Conservation (phyloP, 2,797 vertebrate genomes). For the Cephalopachus bancanus region DNA sequence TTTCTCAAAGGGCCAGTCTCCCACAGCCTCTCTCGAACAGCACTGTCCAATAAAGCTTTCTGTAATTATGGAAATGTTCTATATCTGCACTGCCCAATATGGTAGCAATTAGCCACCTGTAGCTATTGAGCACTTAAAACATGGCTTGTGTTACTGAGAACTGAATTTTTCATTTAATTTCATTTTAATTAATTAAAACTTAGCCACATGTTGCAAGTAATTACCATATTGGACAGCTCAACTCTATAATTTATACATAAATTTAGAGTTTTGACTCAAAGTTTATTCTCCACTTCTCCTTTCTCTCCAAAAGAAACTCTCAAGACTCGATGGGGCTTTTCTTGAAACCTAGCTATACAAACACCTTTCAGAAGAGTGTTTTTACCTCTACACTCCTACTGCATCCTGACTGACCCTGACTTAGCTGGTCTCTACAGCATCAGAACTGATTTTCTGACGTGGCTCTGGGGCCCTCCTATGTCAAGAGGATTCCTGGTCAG, state of each 20-base stretch:
- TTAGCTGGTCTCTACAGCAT: not conserved
- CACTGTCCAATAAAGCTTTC: not conserved
- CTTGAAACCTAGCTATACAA: not conserved
- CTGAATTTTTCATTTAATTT: not conserved
- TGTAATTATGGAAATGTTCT: not conserved
- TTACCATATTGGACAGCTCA: not conserved
- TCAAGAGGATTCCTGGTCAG: not conserved
- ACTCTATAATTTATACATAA: slow-evolving; percentile 9
- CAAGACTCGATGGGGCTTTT: not conserved
- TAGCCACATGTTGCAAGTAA: not conserved
- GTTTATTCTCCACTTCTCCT: slow-evolving; percentile 9
- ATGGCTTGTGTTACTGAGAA: not conserved
- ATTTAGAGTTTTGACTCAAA: slow-evolving; percentile 40
- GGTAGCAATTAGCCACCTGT: not conserved
- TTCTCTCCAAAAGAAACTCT: not conserved
- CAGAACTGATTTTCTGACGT: not conserved
- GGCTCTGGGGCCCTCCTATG: not conserved
- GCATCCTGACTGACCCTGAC: not conserved
- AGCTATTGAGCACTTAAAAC: not conserved
- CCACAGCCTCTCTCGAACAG: not conserved
- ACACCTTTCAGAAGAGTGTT: not conserved
- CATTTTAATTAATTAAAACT: not conserved
- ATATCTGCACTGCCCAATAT: not conserved
- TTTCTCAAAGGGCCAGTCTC: not conserved
- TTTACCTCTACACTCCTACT: not conserved